A percentile compares a stretch with the other conserved stretches of the same genome.
Conservation (phyloP, 2,113 vertebrate species). For the Emydura subglobosa region DNA sequence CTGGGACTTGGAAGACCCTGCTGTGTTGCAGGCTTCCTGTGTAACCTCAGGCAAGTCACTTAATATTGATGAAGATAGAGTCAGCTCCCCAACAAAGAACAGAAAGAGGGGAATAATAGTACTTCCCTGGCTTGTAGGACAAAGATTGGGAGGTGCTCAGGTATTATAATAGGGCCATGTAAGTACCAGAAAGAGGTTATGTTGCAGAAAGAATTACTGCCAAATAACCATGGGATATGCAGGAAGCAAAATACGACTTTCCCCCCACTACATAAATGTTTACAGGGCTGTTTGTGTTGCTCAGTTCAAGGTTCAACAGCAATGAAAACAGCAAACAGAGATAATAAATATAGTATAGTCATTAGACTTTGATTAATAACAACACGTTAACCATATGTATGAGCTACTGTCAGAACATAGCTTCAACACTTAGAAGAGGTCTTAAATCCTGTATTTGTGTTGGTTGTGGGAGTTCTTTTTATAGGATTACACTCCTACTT, state of each 20-base stretch:
- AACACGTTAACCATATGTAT: neutral
- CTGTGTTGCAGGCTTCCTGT: neutral
- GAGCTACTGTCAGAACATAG: neutral
- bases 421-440: neutral
- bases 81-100: neutral
- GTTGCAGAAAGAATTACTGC: neutral
- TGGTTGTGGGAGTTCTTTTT: neutral
- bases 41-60: neutral
- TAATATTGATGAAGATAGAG: neutral
- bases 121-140: neutral
- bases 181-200: neutral
- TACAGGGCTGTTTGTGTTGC: neutral
- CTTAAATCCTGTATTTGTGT: neutral
- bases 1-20: neutral
- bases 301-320: neutral
- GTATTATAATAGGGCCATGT: fast-evolving
- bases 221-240: neutral
- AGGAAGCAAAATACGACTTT: neutral
- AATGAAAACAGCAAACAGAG: neutral
- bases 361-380: neutral
- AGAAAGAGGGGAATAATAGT: neutral
- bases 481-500: neutral
- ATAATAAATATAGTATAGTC: neutral
- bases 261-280: neutral
- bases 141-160: neutral